Percentiles rank a stretch among this genome's conserved stretches.
These are phyloP conservation scores for Odobenus rosmarus DNA, from an alignment of 2,113 vertebrate genomes.

Conservation along the genomic window DNA sequence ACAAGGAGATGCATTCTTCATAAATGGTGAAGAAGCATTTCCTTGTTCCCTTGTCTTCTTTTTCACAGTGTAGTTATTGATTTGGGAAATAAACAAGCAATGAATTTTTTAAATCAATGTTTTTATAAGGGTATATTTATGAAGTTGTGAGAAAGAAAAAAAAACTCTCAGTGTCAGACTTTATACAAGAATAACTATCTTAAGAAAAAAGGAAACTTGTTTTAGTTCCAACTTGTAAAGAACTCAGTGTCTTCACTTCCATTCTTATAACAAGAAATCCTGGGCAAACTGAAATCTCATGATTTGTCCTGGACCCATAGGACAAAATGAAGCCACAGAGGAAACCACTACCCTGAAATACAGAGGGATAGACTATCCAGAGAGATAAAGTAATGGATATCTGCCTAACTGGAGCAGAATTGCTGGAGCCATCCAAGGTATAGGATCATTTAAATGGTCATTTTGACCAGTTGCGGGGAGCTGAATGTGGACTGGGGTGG, in stretches of 20 bases:
- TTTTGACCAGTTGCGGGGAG: background rate
- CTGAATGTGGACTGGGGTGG: background rate
- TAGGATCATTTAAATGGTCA: background rate
- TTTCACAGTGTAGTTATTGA: background rate
- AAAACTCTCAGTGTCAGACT: background rate
- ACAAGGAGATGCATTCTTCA: background rate
- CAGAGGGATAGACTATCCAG: background rate
- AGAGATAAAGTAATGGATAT: background rate
- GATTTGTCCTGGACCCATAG: background rate
- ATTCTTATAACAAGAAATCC: background rate
- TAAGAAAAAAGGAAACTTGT: background rate
- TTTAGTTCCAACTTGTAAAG: background rate
- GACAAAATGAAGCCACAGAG: background rate
- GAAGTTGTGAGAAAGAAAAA: background rate
- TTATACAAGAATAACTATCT: background rate
- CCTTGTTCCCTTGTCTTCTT: background rate
- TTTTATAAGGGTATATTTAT: constrained; percentile 18
- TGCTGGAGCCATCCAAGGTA: background rate
- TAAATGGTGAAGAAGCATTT: background rate
- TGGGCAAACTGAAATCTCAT: background rate
- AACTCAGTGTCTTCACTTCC: background rate
- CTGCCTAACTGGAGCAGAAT: background rate
- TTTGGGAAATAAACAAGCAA: constrained; percentile 7
- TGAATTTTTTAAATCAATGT: background rate
- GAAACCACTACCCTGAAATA: background rate